Evolutionary conservation across 2,888 invertebrate genomes (phyloP), one percentile per base, ranked within the genome.

Genomic region (Cerastis rubricosa): DNA sequence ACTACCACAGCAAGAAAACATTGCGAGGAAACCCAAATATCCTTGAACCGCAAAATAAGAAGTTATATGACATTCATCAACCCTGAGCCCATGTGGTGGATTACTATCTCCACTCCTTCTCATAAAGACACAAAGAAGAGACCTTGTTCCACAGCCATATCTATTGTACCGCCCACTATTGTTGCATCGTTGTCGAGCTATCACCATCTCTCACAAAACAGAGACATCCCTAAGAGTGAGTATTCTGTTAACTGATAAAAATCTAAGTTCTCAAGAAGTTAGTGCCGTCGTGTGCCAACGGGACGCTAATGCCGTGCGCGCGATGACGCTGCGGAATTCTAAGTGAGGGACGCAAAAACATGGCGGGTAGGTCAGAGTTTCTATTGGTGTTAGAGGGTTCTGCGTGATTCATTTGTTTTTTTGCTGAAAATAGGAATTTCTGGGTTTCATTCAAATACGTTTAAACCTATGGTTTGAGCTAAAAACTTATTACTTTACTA

Each of bases 281-380:
- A 77, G 83, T 74, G 81, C 80, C 84, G 69, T 29, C 61, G 86
- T 88, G 86, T 70, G 81, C 81, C 87, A 45, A 35, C 61, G 84
- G 87, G 87, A 83, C 80, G 80, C 72, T 87, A 85, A 87, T 82
- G 85, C 66, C 74, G 73, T 51, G 67, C 65, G 61, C 68, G 76
- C 57, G 76, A 87, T 90, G 88, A 90, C 87, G 82, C 76, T 71
- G 84, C 85, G 80, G 81, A 89, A 88, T 89, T 88, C 84, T 80
- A 87, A 89, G 84, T 82, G 76, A 76, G 83, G 54, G 67, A 64
- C 77, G 73, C 45, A 73, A 76, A 81, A 78, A 80, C 73, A 76
- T 76, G 63, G 43, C 25, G 7, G 45, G 17, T 0, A 65, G 68
- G 71, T 64, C 65, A 40, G 78, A 75, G 67, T 54, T 65, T 25